phyloP scores from a whole-genome alignment of 2,113 vertebrate species.

The Neotoma lepida region DNA sequence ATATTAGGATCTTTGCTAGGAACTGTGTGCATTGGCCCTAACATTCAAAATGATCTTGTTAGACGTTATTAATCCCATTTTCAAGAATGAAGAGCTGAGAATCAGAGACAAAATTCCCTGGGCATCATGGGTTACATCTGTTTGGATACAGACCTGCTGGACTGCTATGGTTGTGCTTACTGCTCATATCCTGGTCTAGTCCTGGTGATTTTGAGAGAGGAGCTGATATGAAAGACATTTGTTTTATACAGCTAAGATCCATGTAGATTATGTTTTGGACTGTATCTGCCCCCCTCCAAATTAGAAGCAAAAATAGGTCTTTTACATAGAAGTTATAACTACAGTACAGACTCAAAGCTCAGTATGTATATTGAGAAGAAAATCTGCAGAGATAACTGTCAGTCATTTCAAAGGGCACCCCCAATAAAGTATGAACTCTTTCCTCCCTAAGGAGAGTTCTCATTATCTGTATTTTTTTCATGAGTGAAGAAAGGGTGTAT shows the following conservation, averaged over 20 bases:
- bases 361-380: not conserved
- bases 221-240: not conserved
- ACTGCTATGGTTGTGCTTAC: not conserved
- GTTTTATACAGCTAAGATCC: constrained; percentile 19
- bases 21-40: not conserved
- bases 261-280: not conserved
- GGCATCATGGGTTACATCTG: not conserved
- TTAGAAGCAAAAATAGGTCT: not conserved
- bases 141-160: not conserved
- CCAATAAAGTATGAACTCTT: not conserved
- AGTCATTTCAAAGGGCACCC: not conserved
- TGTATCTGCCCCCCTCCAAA: not conserved
- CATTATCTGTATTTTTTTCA: not conserved
- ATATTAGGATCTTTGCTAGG: not conserved
- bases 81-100: not conserved
- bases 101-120: not conserved
- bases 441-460: not conserved
- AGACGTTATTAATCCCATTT: constrained; percentile 7
- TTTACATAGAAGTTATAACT: constrained; percentile 6
- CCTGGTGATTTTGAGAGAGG: not conserved
- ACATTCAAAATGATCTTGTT: not conserved
- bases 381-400: not conserved
- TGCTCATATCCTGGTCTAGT: not conserved
- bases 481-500: not conserved
- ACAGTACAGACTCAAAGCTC: not conserved